A percentile compares a stretch with the other conserved stretches of the same genome.
phyloP scores from a whole-genome alignment of 2,888 invertebrate genomes.

The Melinaea marsaeus region DNA sequence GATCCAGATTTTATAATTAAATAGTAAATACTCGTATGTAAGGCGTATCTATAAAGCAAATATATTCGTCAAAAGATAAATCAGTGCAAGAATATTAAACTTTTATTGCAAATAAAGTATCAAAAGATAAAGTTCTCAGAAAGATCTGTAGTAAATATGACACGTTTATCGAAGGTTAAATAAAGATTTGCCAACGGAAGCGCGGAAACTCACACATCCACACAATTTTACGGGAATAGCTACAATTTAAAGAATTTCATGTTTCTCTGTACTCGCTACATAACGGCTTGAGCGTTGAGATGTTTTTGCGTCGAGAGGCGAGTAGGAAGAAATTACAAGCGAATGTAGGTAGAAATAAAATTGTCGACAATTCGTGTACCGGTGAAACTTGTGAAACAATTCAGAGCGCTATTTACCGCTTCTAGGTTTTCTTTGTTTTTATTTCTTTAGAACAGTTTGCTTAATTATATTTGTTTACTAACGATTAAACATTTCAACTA shows the following conservation, averaged over 20 bases:
- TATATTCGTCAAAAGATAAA: neutral
- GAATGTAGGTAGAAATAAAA: conserved; percentile 4
- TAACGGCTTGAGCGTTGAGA: conserved; percentile 5
- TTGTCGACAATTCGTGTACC: conserved; percentile 4
- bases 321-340: conserved; percentile 6
- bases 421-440: neutral
- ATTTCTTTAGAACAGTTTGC: neutral
- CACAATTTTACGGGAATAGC: conserved; percentile 3
- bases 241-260: conserved; percentile 8
- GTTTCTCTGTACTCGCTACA: conserved; percentile 6
- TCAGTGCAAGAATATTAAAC: conserved; percentile 1
- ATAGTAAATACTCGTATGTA: no score
- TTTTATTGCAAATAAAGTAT: conserved; percentile 5
- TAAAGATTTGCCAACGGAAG: conserved; percentile 1
- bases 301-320: conserved; percentile 5
- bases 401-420: conserved; percentile 4
- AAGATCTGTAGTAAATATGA: conserved; percentile 1
- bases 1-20: no score
- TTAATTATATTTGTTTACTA: neutral
- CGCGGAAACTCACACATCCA: conserved; percentile 4
- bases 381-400: conserved; percentile 2
- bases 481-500: no score
- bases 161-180: conserved; percentile 8
- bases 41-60: no score
- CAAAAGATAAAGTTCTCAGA: conserved; percentile 5